Evolutionary conservation across 2,797 vertebrate genomes (phyloP).

Genomic region (Hirundo rustica): DNA sequence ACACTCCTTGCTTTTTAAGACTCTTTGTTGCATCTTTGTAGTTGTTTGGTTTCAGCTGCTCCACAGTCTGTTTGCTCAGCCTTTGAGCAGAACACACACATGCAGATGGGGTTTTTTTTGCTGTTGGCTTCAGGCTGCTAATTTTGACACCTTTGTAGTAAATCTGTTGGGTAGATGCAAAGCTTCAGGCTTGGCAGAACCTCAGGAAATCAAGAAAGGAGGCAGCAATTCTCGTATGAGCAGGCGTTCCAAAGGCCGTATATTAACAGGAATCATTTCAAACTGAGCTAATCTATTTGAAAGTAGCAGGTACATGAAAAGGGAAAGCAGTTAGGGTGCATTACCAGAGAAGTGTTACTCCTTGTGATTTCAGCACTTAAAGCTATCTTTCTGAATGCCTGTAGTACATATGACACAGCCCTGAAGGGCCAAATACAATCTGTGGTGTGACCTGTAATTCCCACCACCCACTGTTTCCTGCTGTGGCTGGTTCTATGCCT

Average conservation of each 20-base stretch:
- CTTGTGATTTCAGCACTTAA: slow-evolving; percentile 27
- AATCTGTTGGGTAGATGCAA: slow-evolving; percentile 63
- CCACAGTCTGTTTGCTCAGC: not conserved
- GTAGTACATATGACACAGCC: not conserved
- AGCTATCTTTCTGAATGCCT: slow-evolving; percentile 27
- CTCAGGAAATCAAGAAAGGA: slow-evolving; percentile 57
- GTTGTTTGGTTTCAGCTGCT: slow-evolving; percentile 11
- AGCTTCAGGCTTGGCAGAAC: slow-evolving; percentile 33
- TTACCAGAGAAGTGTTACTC: slow-evolving; percentile 42
- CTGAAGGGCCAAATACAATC: not conserved
- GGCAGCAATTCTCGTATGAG: slow-evolving; percentile 48
- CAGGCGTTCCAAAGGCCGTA: not conserved
- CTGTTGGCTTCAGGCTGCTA: slow-evolving; percentile 45
- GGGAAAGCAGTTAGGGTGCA: not conserved
- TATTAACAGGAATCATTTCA: slow-evolving; percentile 12
- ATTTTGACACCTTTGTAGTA: slow-evolving; percentile 70
- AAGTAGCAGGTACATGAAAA: slow-evolving; percentile 16
- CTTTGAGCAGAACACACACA: slow-evolving; percentile 42
- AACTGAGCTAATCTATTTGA: slow-evolving; percentile 5
- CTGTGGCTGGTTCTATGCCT: not conserved
- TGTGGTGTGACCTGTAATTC: not conserved
- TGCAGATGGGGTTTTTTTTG: not conserved
- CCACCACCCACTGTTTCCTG: not conserved
- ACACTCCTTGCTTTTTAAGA: not conserved
- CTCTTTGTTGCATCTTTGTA: slow-evolving; percentile 14